Conservation (phyloP, 2,888 invertebrate genomes). For the Heliconius hortense region DNA sequence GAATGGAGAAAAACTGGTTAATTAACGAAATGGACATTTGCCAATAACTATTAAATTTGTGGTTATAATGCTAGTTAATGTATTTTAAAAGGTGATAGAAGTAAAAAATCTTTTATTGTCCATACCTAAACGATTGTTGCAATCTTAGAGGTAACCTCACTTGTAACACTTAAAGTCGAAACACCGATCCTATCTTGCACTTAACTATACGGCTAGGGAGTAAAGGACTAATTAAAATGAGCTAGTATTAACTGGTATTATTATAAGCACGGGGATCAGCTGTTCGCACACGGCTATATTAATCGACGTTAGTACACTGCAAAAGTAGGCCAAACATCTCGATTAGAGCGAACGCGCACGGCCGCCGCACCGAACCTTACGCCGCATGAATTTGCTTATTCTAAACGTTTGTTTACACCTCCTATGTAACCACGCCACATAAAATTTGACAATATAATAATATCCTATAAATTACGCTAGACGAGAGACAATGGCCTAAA, state of each 20-base stretch:
- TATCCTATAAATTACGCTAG: constrained; percentile 59
- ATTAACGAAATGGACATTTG: constrained; percentile 37
- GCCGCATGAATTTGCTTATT: constrained; percentile 55
- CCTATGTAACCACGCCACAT: constrained; percentile 55
- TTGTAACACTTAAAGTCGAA: neutral
- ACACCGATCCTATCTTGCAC: neutral
- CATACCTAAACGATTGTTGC: constrained; percentile 8
- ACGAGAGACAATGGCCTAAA: constrained; percentile 58
- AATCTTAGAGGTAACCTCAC: constrained; percentile 16
- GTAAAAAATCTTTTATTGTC: neutral
- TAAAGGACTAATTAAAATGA: constrained; percentile 48
- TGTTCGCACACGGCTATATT: constrained; percentile 78
- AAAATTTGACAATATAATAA: constrained; percentile 68
- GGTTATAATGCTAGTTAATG: constrained; percentile 10
- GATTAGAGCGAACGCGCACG: constrained; percentile 62
- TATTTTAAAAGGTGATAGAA: constrained; percentile 13
- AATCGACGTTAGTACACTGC: constrained; percentile 71
- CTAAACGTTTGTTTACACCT: constrained; percentile 70
- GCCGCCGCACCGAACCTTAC: constrained; percentile 59
- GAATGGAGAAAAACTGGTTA: constrained; percentile 26
- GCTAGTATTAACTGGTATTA: constrained; percentile 45
- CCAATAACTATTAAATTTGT: constrained; percentile 30
- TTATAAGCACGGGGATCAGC: constrained; percentile 72
- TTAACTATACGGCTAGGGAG: constrained; percentile 12
- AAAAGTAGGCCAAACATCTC: constrained; percentile 80